A percentile compares a stretch with the other conserved stretches of the same genome.
These are phyloP conservation scores for Hemibagrus guttatus DNA, from an alignment of 2,797 vertebrate genomes.

Conservation along the genomic window DNA sequence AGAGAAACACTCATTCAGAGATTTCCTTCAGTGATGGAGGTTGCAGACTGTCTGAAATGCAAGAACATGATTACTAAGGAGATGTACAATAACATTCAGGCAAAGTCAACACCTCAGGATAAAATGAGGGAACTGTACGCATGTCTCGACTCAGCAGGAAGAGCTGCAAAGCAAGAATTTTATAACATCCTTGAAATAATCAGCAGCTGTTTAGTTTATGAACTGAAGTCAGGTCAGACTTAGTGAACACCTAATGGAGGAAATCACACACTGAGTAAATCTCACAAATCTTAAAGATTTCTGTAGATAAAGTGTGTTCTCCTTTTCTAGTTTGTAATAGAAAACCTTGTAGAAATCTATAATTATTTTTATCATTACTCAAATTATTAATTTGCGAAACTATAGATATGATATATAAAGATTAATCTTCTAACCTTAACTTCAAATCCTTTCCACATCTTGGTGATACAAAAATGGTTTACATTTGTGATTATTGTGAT, in stretches of 20 bases:
- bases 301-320: no score
- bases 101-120: background rate
- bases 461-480: no score
- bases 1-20: slow-evolving; percentile 27
- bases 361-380: no score
- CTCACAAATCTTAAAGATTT: no score
- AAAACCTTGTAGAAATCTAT: no score
- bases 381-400: no score
- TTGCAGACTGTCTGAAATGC: slow-evolving; percentile 34
- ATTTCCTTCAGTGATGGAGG: slow-evolving; percentile 4
- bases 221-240: background rate
- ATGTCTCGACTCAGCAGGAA: slow-evolving; percentile 3
- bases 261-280: no score
- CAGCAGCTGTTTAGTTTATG: background rate
- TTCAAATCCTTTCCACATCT: no score
- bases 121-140: slow-evolving; percentile 24
- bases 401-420: no score
- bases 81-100: slow-evolving; percentile 14
- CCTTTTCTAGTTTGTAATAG: no score
- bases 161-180: slow-evolving; percentile 4
- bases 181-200: slow-evolving; percentile 5
- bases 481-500: no score
- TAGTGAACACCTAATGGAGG: background rate
- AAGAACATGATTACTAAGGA: slow-evolving; percentile 28
- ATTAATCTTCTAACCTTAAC: no score